These are phyloP conservation scores for Heteromurus nitidus DNA, from an alignment of 2,888 invertebrate genomes.

Conservation along the genomic window DNA sequence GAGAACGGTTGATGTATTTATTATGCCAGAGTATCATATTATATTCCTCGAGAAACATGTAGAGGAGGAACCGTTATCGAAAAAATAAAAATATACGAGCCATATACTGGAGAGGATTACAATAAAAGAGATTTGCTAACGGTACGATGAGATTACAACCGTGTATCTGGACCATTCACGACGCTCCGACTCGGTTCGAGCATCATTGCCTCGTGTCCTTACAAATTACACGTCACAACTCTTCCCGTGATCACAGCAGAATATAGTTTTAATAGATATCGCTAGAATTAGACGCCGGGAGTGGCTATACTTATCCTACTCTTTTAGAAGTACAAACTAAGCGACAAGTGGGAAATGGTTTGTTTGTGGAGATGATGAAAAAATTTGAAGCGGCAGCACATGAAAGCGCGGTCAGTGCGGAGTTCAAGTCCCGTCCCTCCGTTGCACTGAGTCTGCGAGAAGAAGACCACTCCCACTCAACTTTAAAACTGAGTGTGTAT, in stretches of 20 bases:
- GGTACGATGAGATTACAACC: no score
- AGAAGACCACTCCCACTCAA: not conserved
- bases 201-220: no score
- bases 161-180: no score
- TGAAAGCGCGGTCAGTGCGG: no score
- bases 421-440: not conserved
- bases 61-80: no score
- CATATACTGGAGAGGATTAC: no score
- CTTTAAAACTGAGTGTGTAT: slow-evolving; percentile 70
- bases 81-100: no score
- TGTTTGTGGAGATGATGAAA: not conserved
- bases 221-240: not conserved
- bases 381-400: not conserved
- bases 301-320: not conserved
- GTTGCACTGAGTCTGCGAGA: not conserved
- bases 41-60: no score
- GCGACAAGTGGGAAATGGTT: not conserved
- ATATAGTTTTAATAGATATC: not conserved
- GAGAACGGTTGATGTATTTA: no score
- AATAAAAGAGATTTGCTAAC: no score
- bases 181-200: no score
- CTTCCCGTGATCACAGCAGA: not conserved
- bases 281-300: not conserved
- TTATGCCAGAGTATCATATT: no score
- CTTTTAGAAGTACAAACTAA: not conserved